These are phyloP conservation scores for Drosophila leonis DNA, from an alignment of 2,888 invertebrate species.

Conservation along the genomic window DNA sequence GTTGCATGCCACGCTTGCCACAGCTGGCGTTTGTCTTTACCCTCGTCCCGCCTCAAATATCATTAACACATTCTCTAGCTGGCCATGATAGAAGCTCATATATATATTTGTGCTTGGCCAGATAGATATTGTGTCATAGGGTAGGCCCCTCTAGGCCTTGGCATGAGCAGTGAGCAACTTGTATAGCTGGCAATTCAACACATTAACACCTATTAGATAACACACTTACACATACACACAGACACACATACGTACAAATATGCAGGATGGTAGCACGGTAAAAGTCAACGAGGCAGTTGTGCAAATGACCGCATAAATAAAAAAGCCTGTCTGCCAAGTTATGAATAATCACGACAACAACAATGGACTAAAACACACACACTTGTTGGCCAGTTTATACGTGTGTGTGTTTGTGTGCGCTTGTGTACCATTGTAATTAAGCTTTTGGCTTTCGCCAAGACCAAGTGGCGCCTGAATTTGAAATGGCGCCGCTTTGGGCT, in stretches of 20 bases:
- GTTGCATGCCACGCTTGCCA: conserved; percentile 19
- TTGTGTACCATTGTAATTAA: conserved; percentile 63
- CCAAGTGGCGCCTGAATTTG: conserved; percentile 52
- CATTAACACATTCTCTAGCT: conserved; percentile 39
- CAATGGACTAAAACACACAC: conserved; percentile 21
- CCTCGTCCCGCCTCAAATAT: conserved; percentile 22
- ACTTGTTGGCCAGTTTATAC: background rate
- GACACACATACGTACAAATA: background rate
- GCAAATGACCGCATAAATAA: conserved; percentile 74
- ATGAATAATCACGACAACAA: conserved; percentile 72
- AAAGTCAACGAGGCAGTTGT: conserved; percentile 64
- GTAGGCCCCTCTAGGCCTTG: no score
- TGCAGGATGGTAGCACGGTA: conserved; percentile 20
- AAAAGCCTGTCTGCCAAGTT: conserved; percentile 74
- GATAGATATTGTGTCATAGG: conserved; percentile 15
- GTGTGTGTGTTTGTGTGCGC: conserved; percentile 15
- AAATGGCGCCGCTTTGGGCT: conserved; percentile 67
- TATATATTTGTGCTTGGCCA: conserved; percentile 32
- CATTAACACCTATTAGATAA: conserved; percentile 76
- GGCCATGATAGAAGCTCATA: conserved; percentile 28
- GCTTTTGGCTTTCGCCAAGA: conserved; percentile 57
- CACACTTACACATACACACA: conserved; percentile 10
- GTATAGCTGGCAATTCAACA: conserved; percentile 54
- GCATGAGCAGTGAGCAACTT: conserved; percentile 1
- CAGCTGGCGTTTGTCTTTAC: background rate